Evolutionary conservation across 2,113 vertebrate genomes (phyloP), one percentile per base, ranked within the genome.

Genomic region (Pica pica): DNA sequence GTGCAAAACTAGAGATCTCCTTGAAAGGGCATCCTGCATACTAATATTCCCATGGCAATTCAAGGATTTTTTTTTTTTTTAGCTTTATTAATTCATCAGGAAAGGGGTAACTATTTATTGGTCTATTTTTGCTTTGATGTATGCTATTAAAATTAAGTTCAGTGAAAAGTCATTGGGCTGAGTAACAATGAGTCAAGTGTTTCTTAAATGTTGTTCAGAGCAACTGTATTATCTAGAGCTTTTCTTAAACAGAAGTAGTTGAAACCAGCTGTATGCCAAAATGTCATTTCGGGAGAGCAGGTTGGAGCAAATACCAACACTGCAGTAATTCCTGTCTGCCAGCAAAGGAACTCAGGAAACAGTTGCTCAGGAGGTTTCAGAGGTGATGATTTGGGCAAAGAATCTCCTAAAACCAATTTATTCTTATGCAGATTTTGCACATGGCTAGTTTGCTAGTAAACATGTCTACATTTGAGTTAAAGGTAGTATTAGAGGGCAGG

Each of bases 11-110:
- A 22, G 5, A 1, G 77, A 47, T 84, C 84, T 91, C 73, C 91
- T 93, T 94, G 83, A 87, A 93, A 87, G 87, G 89, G 28, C 60
- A 49, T 37, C 18, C 71, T 95, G 92, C 39, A 44, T 91, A 39
- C 69, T 89, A 6, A 89, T 93, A 92, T 78, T 79, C 77, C 77
- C 31, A 10, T 79, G 87, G 44, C 37, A 89, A 16, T 84, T 77
- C 31, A 67, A 61, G 33, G 61, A 30, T 28, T 23, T 28, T 53
- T 39, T 61, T 60, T 81, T 75, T 63, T 59, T 87, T 71, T 8
- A 57, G 20, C 74, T 89, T 82, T 94, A 89, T 92, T 94, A 91
- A 91, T 94, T 76, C 60, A 22, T 82, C n/a, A 65, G n/a, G 39
- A 37, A 77, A 87, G 35, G 8, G 7, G 19, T 63, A 95, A 78